phyloP scores from a whole-genome alignment of 2,113 vertebrate species.

The Chrysemys picta region DNA sequence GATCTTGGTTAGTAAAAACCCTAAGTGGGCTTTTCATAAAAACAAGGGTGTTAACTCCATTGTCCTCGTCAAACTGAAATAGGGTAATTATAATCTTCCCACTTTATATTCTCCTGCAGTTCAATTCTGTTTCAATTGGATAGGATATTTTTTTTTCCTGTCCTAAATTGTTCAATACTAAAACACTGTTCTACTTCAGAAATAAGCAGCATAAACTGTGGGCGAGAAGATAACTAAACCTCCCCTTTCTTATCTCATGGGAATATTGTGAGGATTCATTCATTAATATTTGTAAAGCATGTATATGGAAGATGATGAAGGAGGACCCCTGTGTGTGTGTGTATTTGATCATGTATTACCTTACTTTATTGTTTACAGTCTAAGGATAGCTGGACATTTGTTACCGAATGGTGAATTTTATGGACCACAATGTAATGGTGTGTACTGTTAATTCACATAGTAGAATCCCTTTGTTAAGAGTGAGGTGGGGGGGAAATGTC shows the following conservation, averaged over 20 bases:
- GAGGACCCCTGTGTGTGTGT: background rate
- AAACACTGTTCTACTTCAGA: background rate
- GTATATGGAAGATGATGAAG: background rate
- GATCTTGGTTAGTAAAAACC: background rate
- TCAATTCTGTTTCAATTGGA: fast-evolving
- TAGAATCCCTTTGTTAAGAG: too few relatives aligned
- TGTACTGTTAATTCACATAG: background rate
- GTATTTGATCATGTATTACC: background rate
- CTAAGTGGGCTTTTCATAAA: background rate
- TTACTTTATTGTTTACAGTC: background rate
- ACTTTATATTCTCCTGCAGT: background rate
- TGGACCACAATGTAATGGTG: background rate
- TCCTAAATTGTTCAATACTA: background rate
- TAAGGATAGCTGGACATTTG: background rate
- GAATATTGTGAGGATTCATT: background rate
- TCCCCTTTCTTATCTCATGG: background rate
- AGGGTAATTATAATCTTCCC: background rate
- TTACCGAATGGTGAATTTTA: background rate
- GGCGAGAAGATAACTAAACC: background rate
- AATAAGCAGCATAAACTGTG: background rate
- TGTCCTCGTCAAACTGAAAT: background rate
- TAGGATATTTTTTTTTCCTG: background rate
- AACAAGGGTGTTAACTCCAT: background rate
- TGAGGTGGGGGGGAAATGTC: background rate
- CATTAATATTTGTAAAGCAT: background rate